Evolutionary conservation across 2,113 vertebrate species (phyloP), one percentile per base, ranked within the genome.

Genomic region (Lucifuga dentata): DNA sequence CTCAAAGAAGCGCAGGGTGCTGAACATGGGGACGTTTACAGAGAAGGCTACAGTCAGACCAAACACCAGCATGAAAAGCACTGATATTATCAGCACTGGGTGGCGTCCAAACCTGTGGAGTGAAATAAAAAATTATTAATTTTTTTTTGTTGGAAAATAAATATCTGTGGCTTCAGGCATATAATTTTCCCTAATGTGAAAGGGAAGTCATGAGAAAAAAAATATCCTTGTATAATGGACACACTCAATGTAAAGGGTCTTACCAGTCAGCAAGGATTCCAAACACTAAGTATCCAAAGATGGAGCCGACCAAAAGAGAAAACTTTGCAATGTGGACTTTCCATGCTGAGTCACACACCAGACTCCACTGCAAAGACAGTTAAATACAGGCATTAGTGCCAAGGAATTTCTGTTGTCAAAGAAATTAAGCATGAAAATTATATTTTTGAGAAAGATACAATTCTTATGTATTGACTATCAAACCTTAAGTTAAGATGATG

Each of bases 271-370:
- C 95, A 78, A 99, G 93, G 78, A 97, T 94, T 87, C 97, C 97
- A 82, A 96, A 96, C 87, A 98, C 95, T 88, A 99, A 88, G 87
- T 97, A 98, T 77, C 97, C 97, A 20, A 98, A 97, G 91, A 98
- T 99, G 88, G 97, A 95, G 53, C 97, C 97, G 83, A 99, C 97
- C 84, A 98, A 89, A 17, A 99, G 91, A 44, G 97, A 98, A 86
- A 99, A 99, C 79, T 98, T 99, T 67, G 97, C 96, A 64, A 99
- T 98, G 78, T 98, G 97, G 74, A 98, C 97, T 88, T 95, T 96
- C 95, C 95, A 96, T 52, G 94, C 91, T 10, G 94, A 95, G 11
- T 95, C 92, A 79, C 96, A 98, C 88, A 98, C 95, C 89, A 99
- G 94, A 88, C 95, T 93, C 96, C 96, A 99, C 97, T 98, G 88